phyloP scores from a whole-genome alignment of 2,113 vertebrate species.

The Poecile atricapillus region DNA sequence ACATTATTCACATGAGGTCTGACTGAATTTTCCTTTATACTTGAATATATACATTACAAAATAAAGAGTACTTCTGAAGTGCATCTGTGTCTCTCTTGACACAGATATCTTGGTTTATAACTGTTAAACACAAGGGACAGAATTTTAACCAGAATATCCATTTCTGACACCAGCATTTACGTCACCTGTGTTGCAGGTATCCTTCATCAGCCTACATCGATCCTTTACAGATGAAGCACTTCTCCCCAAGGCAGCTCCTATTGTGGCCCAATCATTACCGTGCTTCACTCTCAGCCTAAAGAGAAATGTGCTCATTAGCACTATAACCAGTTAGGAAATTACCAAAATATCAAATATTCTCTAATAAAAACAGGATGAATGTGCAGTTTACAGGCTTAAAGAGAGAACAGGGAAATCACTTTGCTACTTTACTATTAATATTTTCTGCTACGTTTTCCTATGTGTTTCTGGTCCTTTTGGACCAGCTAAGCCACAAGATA shows the following conservation, averaged over 20 bases:
- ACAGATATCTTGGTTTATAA: neutral
- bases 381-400: neutral
- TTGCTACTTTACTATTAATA: neutral
- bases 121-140: neutral
- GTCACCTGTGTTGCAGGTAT: slow-evolving; percentile 96
- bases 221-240: slow-evolving; percentile 98
- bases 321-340: neutral
- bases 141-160: neutral
- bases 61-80: neutral
- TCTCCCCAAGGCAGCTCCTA: slow-evolving; percentile 92
- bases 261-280: slow-evolving; percentile 98
- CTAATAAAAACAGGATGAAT: neutral
- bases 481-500: neutral
- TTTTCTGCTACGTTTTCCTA: neutral
- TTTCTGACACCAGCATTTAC: neutral
- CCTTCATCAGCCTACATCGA: slow-evolving; percentile 96
- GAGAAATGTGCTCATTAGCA: slow-evolving; percentile 49
- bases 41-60: neutral
- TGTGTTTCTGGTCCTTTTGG: neutral
- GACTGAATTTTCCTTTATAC: neutral
- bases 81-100: neutral
- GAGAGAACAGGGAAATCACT: neutral
- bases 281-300: slow-evolving; percentile 90
- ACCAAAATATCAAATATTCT: neutral
- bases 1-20: neutral